phyloP scores from a whole-genome alignment of 2,888 invertebrate species.

The Heliconius sara region DNA sequence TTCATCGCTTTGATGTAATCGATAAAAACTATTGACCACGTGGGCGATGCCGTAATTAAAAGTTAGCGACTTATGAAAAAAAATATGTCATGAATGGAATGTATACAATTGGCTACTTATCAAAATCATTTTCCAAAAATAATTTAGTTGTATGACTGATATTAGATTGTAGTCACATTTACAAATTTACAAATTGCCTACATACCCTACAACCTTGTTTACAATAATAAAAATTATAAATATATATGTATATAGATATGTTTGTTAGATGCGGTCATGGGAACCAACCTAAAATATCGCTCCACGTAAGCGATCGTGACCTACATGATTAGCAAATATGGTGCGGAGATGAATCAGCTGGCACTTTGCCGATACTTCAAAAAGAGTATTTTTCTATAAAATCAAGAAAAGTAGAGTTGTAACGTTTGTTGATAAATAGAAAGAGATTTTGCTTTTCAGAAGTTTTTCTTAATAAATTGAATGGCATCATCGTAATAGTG shows the following conservation, averaged over 20 bases:
- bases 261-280: slow-evolving; percentile 25
- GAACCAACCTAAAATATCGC: slow-evolving; percentile 19
- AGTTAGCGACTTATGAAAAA: too few species aligned
- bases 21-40: too few species aligned
- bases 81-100: too few species aligned
- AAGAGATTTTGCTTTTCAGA: too few species aligned
- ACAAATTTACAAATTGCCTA: background rate
- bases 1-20: too few species aligned
- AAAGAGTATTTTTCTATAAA: background rate
- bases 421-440: too few species aligned
- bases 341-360: slow-evolving; percentile 33
- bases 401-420: background rate
- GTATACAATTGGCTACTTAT: background rate
- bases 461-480: too few species aligned
- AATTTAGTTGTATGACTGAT: background rate
- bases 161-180: background rate
- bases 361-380: slow-evolving; percentile 26
- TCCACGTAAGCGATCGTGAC: slow-evolving; percentile 42
- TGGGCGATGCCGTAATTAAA: too few species aligned
- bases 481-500: too few species aligned
- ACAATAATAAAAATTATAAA: slow-evolving; percentile 5
- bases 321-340: slow-evolving; percentile 40
- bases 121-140: background rate
- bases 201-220: background rate
- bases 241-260: background rate